phyloP scores from a whole-genome alignment of 2,888 invertebrate genomes.

The Thymelicus acteon region DNA sequence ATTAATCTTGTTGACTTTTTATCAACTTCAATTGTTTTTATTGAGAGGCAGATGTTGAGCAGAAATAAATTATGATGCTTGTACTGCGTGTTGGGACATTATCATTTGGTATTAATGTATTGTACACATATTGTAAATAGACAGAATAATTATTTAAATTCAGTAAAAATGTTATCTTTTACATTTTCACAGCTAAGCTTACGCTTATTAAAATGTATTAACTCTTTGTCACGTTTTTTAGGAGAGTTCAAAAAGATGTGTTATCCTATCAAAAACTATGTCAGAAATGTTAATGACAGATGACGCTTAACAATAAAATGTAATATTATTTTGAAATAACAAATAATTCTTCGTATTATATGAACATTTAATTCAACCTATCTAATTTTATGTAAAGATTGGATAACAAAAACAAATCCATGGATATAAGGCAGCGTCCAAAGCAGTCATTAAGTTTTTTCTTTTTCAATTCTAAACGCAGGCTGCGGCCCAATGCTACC shows the following conservation, averaged over 20 bases:
- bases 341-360: not conserved
- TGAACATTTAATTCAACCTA: slow-evolving; percentile 22
- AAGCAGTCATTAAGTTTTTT: slow-evolving; percentile 44
- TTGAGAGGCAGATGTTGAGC: slow-evolving; percentile 1
- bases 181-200: not conserved
- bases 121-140: not conserved
- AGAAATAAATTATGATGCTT: slow-evolving; percentile 4
- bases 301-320: no score
- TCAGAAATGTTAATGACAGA: no score
- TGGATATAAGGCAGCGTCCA: slow-evolving; percentile 26
- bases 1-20: slow-evolving; percentile 9
- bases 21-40: slow-evolving; percentile 1
- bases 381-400: slow-evolving; percentile 28
- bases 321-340: no score
- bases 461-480: slow-evolving; percentile 49
- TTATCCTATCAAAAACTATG: no score
- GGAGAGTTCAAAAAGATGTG: no score
- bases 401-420: slow-evolving; percentile 27
- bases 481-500: slow-evolving; percentile 58
- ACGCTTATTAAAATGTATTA: not conserved
- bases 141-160: not conserved
- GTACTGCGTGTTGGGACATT: not conserved
- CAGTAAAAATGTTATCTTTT: not conserved
- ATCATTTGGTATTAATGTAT: slow-evolving; percentile 4
- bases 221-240: no score